phyloP scores from a whole-genome alignment of 2,797 vertebrate species.

The Cossypha dichroa region DNA sequence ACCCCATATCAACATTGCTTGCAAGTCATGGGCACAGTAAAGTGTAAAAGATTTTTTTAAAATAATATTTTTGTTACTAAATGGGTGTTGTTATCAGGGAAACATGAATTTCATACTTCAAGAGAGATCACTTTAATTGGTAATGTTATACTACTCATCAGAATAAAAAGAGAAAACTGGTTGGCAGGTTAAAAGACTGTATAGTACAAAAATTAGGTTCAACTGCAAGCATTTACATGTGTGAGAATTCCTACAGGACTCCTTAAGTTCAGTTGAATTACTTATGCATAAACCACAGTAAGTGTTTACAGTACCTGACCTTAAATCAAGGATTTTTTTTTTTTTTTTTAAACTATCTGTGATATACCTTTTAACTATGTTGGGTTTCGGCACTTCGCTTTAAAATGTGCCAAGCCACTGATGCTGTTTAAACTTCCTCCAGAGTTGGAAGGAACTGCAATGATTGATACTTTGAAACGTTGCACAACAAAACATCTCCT shows the following conservation, averaged over 20 bases:
- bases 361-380: neutral
- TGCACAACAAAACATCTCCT: neutral
- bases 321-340: neutral
- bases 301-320: neutral
- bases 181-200: neutral
- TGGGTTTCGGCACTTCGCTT: neutral
- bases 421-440: neutral
- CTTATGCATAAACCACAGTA: neutral
- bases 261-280: neutral
- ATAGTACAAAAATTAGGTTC: neutral
- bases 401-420: neutral
- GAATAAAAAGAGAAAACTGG: neutral
- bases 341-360: neutral
- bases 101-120: neutral
- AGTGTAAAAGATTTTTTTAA: neutral
- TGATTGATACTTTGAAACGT: neutral
- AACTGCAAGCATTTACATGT: neutral
- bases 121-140: neutral
- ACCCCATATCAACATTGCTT: neutral
- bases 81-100: neutral
- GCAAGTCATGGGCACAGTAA: neutral
- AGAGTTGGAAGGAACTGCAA: neutral
- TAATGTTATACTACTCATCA: neutral
- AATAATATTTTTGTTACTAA: neutral
- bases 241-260: neutral